phyloP scores from a whole-genome alignment of 2,113 vertebrate species.

The Crotalus helleri region DNA sequence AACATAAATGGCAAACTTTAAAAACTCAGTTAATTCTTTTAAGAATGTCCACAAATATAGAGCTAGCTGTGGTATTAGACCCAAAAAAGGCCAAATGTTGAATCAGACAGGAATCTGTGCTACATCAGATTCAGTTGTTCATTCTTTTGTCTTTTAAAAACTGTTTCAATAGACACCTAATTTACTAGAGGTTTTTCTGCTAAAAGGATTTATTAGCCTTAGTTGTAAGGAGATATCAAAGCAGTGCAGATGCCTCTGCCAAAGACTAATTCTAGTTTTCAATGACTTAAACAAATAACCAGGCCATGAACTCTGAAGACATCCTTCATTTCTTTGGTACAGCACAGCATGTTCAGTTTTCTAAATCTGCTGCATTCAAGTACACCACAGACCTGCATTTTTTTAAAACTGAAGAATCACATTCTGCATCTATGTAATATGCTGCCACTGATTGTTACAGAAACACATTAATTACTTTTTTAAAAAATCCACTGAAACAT shows the following conservation, averaged over 20 bases:
- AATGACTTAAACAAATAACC: slow-evolving; percentile 64
- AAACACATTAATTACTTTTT: slow-evolving; percentile 11
- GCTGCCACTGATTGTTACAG: slow-evolving; percentile 29
- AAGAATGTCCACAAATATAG: not conserved
- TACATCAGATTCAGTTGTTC: not conserved
- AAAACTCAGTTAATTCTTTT: not conserved
- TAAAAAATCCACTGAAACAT: not conserved
- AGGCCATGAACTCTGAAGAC: slow-evolving; percentile 67
- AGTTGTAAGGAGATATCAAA: slow-evolving; percentile 51
- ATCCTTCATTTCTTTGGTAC: slow-evolving; percentile 53
- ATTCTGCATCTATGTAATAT: slow-evolving; percentile 29
- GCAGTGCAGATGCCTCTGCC: slow-evolving; percentile 67
- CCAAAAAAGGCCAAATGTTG: not conserved
- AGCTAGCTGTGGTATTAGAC: not conserved
- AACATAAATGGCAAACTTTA: not conserved
- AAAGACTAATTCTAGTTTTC: slow-evolving; percentile 66
- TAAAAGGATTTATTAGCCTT: not conserved
- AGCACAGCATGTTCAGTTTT: slow-evolving; percentile 65
- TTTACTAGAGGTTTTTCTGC: not conserved
- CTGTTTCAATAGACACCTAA: not conserved
- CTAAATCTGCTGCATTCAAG: slow-evolving; percentile 50
- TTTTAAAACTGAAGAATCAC: slow-evolving; percentile 26
- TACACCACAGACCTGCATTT: slow-evolving; percentile 47
- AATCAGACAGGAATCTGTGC: not conserved
- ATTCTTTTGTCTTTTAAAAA: not conserved